These are phyloP conservation scores for Ips nitidus DNA, from an alignment of 1,140 invertebrate species.

Conservation along the genomic window DNA sequence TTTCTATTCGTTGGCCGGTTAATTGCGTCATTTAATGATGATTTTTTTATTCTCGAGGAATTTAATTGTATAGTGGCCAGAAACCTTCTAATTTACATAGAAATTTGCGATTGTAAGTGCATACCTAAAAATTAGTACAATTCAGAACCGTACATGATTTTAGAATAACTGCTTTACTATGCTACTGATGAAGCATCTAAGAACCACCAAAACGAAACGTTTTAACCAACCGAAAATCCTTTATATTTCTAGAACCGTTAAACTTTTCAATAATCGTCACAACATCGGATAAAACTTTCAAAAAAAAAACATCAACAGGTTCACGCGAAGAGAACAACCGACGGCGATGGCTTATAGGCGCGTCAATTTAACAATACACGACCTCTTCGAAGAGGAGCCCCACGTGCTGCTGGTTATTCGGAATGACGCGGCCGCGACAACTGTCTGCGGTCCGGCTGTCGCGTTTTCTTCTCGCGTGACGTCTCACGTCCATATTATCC, in stretches of 20 bases:
- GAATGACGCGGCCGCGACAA: slow-evolving; percentile 16
- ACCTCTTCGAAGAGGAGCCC: slow-evolving; percentile 6
- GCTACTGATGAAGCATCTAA: slow-evolving; percentile 29
- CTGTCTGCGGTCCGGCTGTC: slow-evolving; percentile 28
- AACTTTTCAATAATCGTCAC: slow-evolving; percentile 1
- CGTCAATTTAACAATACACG: neutral
- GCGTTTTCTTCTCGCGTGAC: slow-evolving; percentile 28
- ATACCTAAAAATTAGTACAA: no score
- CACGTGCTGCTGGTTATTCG: slow-evolving; percentile 24
- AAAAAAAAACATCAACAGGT: slow-evolving; percentile 31
- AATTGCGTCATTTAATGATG: no score
- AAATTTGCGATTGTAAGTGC: neutral
- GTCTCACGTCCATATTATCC: slow-evolving; percentile 20
- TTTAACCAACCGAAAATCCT: slow-evolving; percentile 11
- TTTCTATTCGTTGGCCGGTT: no score
- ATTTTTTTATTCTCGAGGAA: no score
- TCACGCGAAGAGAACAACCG: slow-evolving; percentile 8
- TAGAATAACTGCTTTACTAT: slow-evolving; percentile 35
- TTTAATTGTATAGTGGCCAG: no score
- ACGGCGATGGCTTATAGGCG: neutral
- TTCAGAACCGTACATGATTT: slow-evolving; percentile 25
- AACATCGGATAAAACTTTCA: slow-evolving; percentile 25
- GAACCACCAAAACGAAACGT: slow-evolving; percentile 24
- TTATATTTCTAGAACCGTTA: slow-evolving; percentile 4
- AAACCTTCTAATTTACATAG: neutral